Evolutionary conservation across 2,888 invertebrate species (phyloP).

Genomic region (Xestobium rufovillosum): DNA sequence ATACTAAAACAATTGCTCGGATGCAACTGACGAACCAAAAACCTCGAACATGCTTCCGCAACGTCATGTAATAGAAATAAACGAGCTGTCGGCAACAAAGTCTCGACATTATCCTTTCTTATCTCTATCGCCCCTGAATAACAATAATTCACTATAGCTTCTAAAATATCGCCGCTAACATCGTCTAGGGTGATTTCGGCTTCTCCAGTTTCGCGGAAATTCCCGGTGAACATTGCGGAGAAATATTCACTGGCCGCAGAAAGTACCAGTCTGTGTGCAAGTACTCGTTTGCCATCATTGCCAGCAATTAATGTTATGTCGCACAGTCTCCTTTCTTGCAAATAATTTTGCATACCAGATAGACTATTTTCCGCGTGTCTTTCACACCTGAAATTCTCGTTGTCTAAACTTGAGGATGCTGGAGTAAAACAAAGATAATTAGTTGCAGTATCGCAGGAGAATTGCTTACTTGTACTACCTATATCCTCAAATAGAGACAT

Average conservation of each 20-base stretch:
- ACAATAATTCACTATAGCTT: conserved; percentile 80
- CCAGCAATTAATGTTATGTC: conserved; percentile 83
- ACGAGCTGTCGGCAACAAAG: conserved; percentile 78
- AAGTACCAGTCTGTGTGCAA: conserved; percentile 65
- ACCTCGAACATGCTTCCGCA: conserved; percentile 82
- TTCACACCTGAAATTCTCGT: conserved; percentile 67
- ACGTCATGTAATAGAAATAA: conserved; percentile 79
- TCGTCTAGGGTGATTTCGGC: conserved; percentile 77
- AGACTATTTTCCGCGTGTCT: conserved; percentile 78
- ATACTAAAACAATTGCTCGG: conserved; percentile 94
- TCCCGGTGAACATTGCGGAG: conserved; percentile 90
- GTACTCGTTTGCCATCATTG: conserved; percentile 50
- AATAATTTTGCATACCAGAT: conserved; percentile 74
- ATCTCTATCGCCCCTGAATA: conserved; percentile 82
- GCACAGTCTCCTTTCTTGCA: conserved; percentile 73
- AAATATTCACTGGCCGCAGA: conserved; percentile 92
- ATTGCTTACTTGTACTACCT: conserved; percentile 38
- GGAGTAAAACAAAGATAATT: conserved; percentile 54
- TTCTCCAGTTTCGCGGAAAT: conserved; percentile 74
- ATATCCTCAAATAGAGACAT: too few species aligned
- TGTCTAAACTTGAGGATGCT: conserved; percentile 55
- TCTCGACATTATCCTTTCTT: conserved; percentile 86
- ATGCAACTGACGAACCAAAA: conserved; percentile 81
- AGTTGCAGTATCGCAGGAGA: conserved; percentile 59
- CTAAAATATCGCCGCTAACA: conserved; percentile 79